Percentiles rank a stretch among this genome's conserved stretches.
phyloP scores from a whole-genome alignment of 2,797 vertebrate species.

The Bucorvus abyssinicus region DNA sequence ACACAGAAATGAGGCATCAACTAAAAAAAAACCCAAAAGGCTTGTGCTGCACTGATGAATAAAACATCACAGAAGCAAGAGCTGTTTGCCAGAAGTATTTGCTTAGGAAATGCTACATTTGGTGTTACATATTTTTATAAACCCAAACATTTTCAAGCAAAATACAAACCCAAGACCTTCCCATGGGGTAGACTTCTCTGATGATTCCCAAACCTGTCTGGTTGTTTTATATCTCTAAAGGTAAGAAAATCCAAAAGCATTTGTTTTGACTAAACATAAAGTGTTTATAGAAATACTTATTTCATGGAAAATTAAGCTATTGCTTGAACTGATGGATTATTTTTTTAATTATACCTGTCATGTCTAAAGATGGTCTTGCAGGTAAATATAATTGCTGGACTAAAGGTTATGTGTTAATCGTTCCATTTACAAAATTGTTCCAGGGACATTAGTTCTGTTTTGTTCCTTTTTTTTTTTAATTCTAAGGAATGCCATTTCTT shows the following conservation, averaged over 20 bases:
- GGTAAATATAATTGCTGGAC: conserved; percentile 51
- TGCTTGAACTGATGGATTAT: conserved; percentile 72
- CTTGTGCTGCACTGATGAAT: conserved; percentile 3
- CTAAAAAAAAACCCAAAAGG: not conserved
- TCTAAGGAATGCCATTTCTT: conserved; percentile 56
- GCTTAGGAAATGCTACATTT: not conserved
- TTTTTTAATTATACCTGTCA: conserved; percentile 72
- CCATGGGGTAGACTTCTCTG: conserved; percentile 44
- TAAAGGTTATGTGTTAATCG: conserved; percentile 56
- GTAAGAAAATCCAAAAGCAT: conserved; percentile 57
- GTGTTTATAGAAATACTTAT: conserved; percentile 75
- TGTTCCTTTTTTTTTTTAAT: conserved; percentile 37
- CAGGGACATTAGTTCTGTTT: conserved; percentile 33
- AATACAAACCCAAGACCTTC: not conserved
- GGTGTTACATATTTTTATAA: conserved; percentile 39
- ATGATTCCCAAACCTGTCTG: conserved; percentile 57
- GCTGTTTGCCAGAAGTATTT: not conserved
- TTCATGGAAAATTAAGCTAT: conserved; percentile 67
- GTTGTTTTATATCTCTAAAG: conserved; percentile 53
- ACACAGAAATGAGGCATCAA: not conserved
- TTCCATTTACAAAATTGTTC: conserved; percentile 63
- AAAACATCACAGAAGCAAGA: not conserved
- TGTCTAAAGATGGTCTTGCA: conserved; percentile 58
- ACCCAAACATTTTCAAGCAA: conserved; percentile 27
- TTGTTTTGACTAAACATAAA: conserved; percentile 69